Base-by-base conservation (phyloP, 2,113 vertebrate genomes). In the Malurus melanocephalus region DNA sequence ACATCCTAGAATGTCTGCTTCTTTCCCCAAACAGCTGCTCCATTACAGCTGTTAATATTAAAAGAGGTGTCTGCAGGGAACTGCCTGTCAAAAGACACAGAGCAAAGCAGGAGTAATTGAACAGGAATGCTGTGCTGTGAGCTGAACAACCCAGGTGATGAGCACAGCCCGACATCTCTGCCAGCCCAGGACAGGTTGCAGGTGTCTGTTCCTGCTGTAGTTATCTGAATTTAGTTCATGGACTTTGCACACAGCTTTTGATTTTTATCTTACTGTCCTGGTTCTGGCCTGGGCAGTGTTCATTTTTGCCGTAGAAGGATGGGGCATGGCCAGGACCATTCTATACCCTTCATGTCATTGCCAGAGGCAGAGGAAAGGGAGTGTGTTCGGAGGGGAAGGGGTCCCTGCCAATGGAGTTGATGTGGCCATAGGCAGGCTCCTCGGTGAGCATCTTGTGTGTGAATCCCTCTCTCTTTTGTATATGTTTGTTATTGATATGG, bases 41-140 rank as follows among this genome's bases (percentile, higher is more conserved):
- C 49, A 33, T 22, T 75, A 72, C 33, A 72, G 38, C 32, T 80
- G 16, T 61, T 75, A 46, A 42, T 61, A 76, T 80, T 79, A 59
- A 72, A 81, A 45, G 14, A 42, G 30, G 49, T 11, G 59, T 33
- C 59, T 73, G 11, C 20, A 61, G 59, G 52, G 69, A 86, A 7
- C 13, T 86, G 30, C 30, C 22, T 51, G 65, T 74, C 40, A 67
- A 76, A 91, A 80, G 10, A 22, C 38, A 68, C 8, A 43, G 42
- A 76, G 64, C 10, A 67, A 76, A 55, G 24, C 38, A 69, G 46
- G 28, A 61, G 38, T 64, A 68, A 60, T 43, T 49, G 42, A 81
- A n/a, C 0, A 6, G n/a, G 14, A 42, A 51, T 0, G 4, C 9
- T 33, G 40, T 33, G 4, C 72, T 69, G 16, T 0, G 3, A 61